Percentiles rank a stretch among this genome's conserved stretches.
Evolutionary conservation across 2,797 vertebrate genomes (phyloP).

Genomic region (Falco berigora): DNA sequence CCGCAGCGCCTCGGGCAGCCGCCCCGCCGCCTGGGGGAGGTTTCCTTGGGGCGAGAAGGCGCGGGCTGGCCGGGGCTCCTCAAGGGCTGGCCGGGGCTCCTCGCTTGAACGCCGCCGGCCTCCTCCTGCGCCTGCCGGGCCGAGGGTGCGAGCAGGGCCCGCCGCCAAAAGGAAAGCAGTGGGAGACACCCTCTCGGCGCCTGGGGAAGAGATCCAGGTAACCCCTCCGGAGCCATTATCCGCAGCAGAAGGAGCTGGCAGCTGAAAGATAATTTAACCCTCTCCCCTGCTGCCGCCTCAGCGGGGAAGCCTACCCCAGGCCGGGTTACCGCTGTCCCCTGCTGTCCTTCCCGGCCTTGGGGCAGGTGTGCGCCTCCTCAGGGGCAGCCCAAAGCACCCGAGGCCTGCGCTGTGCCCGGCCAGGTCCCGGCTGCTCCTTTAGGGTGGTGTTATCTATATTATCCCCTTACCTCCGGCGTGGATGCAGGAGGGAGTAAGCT

Average conservation of each 20-base stretch:
- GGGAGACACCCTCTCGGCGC: background rate
- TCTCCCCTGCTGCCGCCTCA: background rate
- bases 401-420: rapidly evolving
- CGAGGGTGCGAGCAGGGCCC: background rate
- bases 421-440: rapidly evolving
- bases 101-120: rapidly evolving
- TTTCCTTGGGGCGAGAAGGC: background rate
- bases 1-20: background rate
- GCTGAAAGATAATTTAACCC: background rate
- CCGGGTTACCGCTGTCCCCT: rapidly evolving
- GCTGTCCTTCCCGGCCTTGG: rapidly evolving
- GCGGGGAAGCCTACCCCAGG: background rate
- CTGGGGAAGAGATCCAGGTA: background rate
- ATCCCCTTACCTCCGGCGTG: rapidly evolving
- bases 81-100: background rate
- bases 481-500: background rate
- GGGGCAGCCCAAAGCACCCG: rapidly evolving
- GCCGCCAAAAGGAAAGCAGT: background rate
- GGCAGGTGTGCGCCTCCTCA: rapidly evolving
- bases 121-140: background rate
- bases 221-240: background rate
- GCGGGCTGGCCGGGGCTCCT: background rate
- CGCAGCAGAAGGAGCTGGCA: background rate
- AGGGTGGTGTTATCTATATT: rapidly evolving
- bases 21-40: rapidly evolving